phyloP scores from a whole-genome alignment of 2,797 vertebrate genomes.

The Acanthopagrus latus region DNA sequence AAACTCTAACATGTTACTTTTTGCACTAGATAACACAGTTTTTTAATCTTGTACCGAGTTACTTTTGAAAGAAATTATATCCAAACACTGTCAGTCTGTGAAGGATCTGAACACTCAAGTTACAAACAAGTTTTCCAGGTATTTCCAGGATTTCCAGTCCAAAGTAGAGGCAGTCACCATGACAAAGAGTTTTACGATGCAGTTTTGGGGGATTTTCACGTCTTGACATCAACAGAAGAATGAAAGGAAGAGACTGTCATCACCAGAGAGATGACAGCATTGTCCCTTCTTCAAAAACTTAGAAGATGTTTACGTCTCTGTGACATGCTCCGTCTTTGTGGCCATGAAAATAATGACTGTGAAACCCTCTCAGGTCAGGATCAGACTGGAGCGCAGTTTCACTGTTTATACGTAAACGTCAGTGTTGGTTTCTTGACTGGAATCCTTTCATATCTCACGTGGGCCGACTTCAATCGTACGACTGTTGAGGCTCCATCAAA shows the following conservation, averaged over 20 bases:
- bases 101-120: not conserved
- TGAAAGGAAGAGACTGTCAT: constrained; percentile 53
- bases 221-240: constrained; percentile 16
- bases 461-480: not conserved
- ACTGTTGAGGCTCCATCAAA: too few relatives aligned
- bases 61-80: too few relatives aligned
- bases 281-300: constrained; percentile 24
- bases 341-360: not conserved
- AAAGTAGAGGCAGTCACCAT: not conserved
- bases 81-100: too few relatives aligned
- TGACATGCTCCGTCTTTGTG: not conserved
- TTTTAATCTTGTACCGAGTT: too few relatives aligned
- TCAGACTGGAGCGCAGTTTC: not conserved
- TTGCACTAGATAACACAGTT: too few relatives aligned
- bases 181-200: not conserved
- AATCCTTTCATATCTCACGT: too few relatives aligned
- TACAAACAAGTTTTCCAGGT: not conserved
- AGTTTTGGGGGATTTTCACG: not conserved
- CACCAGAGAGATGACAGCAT: constrained; percentile 29
- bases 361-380: not conserved
- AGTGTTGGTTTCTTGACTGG: not conserved
- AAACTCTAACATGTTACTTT: too few relatives aligned
- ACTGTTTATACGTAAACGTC: constrained; percentile 11
- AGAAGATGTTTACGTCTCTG: constrained; percentile 28
- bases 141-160: constrained; percentile 3